These are phyloP conservation scores for Forbesichthys papilliferus DNA, from an alignment of 2,113 vertebrate genomes.

Conservation along the genomic window DNA sequence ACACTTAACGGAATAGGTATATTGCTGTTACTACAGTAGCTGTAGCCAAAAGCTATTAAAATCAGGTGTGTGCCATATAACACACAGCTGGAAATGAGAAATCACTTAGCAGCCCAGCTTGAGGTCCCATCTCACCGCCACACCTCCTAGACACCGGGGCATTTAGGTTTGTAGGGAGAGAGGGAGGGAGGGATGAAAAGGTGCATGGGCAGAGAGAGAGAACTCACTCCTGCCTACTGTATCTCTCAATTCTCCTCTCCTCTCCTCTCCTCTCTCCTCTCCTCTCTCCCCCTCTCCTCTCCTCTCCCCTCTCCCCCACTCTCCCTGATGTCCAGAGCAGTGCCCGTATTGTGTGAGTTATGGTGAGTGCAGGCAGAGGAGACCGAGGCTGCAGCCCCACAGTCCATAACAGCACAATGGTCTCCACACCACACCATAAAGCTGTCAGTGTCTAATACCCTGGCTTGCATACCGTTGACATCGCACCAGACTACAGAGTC, in stretches of 20 bases:
- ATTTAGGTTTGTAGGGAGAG: neutral
- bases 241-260: neutral
- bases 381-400: slow-evolving; percentile 45
- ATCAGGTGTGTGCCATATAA: slow-evolving; percentile 46
- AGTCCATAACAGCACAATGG: slow-evolving; percentile 27
- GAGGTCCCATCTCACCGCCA: slow-evolving; percentile 39
- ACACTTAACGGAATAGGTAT: neutral
- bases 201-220: neutral
- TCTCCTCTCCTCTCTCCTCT: neutral
- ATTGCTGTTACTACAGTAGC: slow-evolving; percentile 11
- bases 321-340: slow-evolving; percentile 44
- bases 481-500: slow-evolving; percentile 12
- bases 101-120: slow-evolving; percentile 56
- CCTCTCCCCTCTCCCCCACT: neutral
- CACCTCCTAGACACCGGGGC: slow-evolving; percentile 16
- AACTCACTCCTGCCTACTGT: slow-evolving; percentile 29
- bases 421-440: slow-evolving; percentile 58
- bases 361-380: slow-evolving; percentile 48
- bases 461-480: neutral
- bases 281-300: neutral
- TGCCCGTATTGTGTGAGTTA: slow-evolving; percentile 62
- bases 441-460: slow-evolving; percentile 52
- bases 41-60: slow-evolving; percentile 19
- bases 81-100: slow-evolving; percentile 58
- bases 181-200: slow-evolving; percentile 10